Conservation (phyloP, 1,140 invertebrate species). For the Eufriesea mexicana region DNA sequence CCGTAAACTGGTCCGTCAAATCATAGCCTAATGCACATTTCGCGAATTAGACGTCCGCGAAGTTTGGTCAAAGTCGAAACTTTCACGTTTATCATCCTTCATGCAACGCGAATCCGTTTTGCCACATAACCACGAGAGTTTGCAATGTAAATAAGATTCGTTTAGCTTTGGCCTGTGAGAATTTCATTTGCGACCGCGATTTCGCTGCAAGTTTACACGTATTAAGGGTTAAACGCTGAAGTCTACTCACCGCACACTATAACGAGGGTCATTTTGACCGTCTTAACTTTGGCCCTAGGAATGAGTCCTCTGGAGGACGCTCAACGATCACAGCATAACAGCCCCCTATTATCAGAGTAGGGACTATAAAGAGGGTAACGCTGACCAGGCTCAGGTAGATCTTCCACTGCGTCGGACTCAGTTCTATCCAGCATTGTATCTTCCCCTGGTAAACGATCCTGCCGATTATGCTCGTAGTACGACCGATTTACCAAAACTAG, state of each 20-base stretch:
- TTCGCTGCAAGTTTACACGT: background rate
- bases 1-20: background rate
- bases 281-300: constrained; percentile 96
- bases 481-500: constrained; percentile 14
- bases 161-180: no score
- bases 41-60: background rate
- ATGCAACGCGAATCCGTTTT: background rate
- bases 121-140: background rate
- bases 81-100: background rate
- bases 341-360: constrained; percentile 93
- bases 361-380: constrained; percentile 92
- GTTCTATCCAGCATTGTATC: constrained; percentile 95
- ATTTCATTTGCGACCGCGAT: background rate
- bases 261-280: constrained; percentile 98
- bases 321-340: constrained; percentile 96
- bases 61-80: background rate
- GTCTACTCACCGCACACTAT: constrained; percentile 93
- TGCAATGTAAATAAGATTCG: background rate
- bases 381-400: constrained; percentile 94
- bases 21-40: background rate
- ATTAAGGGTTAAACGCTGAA: background rate
- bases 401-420: constrained; percentile 91
- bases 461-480: constrained; percentile 38
- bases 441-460: constrained; percentile 83
- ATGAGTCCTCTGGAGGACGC: constrained; percentile 93